These are phyloP conservation scores for Rallus crepitans DNA, from an alignment of 2,797 vertebrate genomes.

Conservation along the genomic window DNA sequence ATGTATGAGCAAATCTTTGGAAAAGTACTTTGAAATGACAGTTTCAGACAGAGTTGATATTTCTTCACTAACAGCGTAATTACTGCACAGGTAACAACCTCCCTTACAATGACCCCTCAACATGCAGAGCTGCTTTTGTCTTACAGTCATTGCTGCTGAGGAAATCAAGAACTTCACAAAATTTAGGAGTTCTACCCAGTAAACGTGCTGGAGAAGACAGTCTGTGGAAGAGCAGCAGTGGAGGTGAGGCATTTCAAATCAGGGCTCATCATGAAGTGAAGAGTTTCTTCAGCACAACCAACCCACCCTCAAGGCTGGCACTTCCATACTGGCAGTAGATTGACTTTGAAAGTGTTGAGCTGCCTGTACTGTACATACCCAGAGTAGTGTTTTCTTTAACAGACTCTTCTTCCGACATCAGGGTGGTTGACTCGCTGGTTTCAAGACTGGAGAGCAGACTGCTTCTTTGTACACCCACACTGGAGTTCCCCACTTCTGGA, in stretches of 20 bases:
- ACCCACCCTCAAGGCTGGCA: neutral
- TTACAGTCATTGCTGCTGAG: neutral
- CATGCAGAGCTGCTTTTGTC: neutral
- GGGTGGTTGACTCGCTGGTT: neutral
- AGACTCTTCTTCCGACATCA: neutral
- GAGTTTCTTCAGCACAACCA: neutral
- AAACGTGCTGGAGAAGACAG: neutral
- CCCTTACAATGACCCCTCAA: neutral
- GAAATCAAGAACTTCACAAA: neutral
- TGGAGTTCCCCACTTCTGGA: neutral
- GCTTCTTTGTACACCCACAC: neutral
- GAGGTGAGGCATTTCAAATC: neutral
- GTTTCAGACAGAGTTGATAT: neutral
- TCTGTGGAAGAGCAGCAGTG: accelerated
- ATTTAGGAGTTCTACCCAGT: neutral
- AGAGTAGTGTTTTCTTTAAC: neutral
- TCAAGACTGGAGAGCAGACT: neutral
- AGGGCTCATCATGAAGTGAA: neutral
- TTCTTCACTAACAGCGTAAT: neutral
- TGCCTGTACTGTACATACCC: conserved; percentile 37
- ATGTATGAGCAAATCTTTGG: neutral
- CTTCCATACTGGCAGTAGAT: neutral
- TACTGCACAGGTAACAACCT: neutral
- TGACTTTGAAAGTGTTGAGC: neutral
- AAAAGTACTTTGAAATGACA: neutral